phyloP scores from a whole-genome alignment of 53 echinoderm and acorn worm genomes.

The Hippasteria phrygiana region DNA sequence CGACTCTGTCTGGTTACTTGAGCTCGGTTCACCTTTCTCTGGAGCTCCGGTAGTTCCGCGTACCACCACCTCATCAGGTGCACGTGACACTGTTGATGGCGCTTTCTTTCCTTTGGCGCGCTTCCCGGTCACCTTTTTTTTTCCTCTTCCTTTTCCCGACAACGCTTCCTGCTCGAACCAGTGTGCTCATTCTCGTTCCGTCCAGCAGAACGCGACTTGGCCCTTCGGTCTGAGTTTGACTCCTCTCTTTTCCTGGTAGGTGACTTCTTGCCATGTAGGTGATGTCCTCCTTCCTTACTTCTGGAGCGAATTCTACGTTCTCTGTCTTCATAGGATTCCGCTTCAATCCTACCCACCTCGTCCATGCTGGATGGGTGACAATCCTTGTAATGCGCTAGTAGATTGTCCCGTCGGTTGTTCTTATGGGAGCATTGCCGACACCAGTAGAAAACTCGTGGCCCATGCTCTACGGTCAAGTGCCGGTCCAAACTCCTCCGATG shows the following conservation, averaged over 20 bases:
- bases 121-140: slow-evolving; percentile 9
- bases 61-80: neutral
- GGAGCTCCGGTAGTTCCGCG: neutral
- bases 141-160: neutral
- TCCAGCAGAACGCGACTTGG: slow-evolving; percentile 14
- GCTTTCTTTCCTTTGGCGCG: slow-evolving; percentile 10
- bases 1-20: neutral
- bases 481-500: slow-evolving; percentile 21
- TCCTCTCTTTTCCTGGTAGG: neutral
- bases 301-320: neutral
- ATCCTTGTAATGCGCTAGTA: slow-evolving; percentile 8
- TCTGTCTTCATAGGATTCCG: slow-evolving; percentile 18
- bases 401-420: slow-evolving; percentile 11
- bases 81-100: slow-evolving; percentile 15
- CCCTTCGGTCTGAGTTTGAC: neutral
- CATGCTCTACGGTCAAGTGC: slow-evolving; percentile 12
- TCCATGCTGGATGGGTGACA: neutral
- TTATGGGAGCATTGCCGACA: slow-evolving; percentile 26
- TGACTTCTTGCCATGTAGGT: neutral
- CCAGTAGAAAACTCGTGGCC: slow-evolving; percentile 21
- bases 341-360: neutral
- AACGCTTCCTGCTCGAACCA: neutral
- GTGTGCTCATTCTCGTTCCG: neutral
- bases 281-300: neutral
- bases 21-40: neutral